These are phyloP conservation scores for Pyrocephalus nanus DNA, from an alignment of 2,797 vertebrate genomes.

Conservation along the genomic window DNA sequence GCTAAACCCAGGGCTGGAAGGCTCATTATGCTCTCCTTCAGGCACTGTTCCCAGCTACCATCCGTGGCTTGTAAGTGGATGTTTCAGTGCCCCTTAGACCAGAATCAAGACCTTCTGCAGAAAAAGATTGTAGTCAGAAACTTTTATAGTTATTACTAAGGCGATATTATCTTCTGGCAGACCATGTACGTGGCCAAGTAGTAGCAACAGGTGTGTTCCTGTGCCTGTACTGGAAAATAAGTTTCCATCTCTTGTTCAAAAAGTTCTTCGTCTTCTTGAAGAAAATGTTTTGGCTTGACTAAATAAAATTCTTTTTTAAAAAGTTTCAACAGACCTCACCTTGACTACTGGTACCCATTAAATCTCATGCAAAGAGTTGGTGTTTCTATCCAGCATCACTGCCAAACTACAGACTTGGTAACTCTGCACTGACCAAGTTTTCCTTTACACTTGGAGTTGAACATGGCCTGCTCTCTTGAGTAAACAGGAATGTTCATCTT, in stretches of 20 bases:
- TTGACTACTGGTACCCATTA: background rate
- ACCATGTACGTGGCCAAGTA: background rate
- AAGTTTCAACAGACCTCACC: background rate
- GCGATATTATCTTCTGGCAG: background rate
- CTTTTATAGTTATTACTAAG: background rate
- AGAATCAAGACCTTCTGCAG: background rate
- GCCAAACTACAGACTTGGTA: background rate
- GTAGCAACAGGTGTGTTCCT: background rate
- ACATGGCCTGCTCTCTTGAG: background rate
- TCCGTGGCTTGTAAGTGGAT: accelerated
- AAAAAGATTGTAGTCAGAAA: background rate
- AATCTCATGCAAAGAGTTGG: background rate
- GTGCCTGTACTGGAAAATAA: background rate
- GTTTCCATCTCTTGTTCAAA: background rate
- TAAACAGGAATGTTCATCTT: conserved; percentile 18
- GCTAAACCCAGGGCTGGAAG: background rate
- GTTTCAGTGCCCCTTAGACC: background rate
- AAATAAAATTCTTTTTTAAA: background rate
- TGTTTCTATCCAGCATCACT: background rate
- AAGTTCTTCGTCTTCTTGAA: background rate
- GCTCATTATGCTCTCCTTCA: background rate
- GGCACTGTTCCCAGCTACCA: background rate
- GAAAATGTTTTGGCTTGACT: background rate
- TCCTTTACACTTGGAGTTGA: conserved; percentile 9
- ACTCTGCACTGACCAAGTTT: conserved; percentile 7